Evolutionary conservation across 2,113 vertebrate species (phyloP), one percentile per base, ranked within the genome.

Genomic region (Balaenoptera acutorostrata): DNA sequence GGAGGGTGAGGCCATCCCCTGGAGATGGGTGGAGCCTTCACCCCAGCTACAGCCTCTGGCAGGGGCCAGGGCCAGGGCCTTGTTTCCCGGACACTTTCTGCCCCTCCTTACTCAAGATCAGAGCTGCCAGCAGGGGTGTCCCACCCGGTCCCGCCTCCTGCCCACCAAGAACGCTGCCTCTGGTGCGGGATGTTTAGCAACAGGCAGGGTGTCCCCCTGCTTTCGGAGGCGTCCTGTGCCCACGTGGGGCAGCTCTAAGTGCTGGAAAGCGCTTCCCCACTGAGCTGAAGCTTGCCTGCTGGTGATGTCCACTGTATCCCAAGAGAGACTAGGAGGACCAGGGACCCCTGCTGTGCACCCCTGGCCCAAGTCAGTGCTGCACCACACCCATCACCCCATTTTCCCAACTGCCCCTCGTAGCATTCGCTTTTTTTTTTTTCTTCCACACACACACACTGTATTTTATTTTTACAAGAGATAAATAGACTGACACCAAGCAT

Each of bases 301-400:
- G 15, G 46, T 17, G 31, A 9, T 0, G 5, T 0, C 33, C 29
- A 27, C 44, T 33, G 1, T 57, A 46, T 13, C 52, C 52, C 23
- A 25, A 27, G 29, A 12, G 3, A 0, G 69, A 17, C 7, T 13
- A 11, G 49, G 82, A 31, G 11, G 27, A 2, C 49, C 12, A 23
- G 86, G 33, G 61, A 49, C 7, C 8, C 4, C 18, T 10, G 49
- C 18, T 27, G 3, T 0, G 5, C 5, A 57, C 18, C 15, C 55
- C 15, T 18, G 44, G 57, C 27, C 44, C 0, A 0, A 31, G 66
- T 21, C 61, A 15, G 29, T 5, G 6, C 8, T 2, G 63, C 23
- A 5, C 9, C 25, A 25, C 5, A 1, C 15, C 1, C 5, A 5
- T 23, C 4, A 20, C 63, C 14, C 17, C 0, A 0, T 25, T n/a